Conservation (phyloP, 2,113 vertebrate species). For the Charadrius vociferus region DNA sequence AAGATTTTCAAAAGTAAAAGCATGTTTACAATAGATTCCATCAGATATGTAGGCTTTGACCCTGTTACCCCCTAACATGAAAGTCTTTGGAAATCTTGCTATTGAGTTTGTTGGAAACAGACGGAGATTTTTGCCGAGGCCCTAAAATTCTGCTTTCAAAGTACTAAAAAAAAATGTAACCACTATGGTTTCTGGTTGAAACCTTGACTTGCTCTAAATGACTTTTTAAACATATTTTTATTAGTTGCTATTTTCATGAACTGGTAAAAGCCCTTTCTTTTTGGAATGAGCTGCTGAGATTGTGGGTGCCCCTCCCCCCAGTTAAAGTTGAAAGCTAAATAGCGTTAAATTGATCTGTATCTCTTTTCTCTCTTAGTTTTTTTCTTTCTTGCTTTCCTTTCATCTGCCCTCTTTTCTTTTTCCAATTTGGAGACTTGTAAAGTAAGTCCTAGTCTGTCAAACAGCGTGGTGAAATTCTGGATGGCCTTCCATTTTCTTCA, state of each 20-base stretch:
- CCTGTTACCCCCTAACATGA: not conserved
- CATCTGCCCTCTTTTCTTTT: accelerated
- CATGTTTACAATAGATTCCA: not conserved
- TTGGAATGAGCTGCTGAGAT: not conserved
- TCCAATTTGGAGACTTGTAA: not conserved
- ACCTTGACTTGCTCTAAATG: not conserved
- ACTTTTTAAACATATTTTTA: not conserved
- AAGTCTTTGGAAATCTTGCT: not conserved
- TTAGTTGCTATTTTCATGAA: not conserved
- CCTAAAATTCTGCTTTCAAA: not conserved
- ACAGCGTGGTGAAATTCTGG: not conserved
- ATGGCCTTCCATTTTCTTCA: not conserved
- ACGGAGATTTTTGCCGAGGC: not conserved
- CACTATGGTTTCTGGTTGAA: not conserved
- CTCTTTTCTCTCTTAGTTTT: not conserved
- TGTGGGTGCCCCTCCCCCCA: accelerated
- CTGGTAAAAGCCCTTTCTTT: not conserved
- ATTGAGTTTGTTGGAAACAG: not conserved
- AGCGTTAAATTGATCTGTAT: not conserved
- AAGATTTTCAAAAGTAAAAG: not conserved
- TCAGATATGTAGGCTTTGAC: not conserved
- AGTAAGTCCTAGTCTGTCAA: not conserved
- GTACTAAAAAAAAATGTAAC: not conserved
- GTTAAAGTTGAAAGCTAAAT: not conserved
- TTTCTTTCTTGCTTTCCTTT: not conserved